A percentile compares a stretch with the other conserved stretches of the same genome.
phyloP scores from a whole-genome alignment of 2,888 invertebrate genomes.

The Sarcophaga rosellei region DNA sequence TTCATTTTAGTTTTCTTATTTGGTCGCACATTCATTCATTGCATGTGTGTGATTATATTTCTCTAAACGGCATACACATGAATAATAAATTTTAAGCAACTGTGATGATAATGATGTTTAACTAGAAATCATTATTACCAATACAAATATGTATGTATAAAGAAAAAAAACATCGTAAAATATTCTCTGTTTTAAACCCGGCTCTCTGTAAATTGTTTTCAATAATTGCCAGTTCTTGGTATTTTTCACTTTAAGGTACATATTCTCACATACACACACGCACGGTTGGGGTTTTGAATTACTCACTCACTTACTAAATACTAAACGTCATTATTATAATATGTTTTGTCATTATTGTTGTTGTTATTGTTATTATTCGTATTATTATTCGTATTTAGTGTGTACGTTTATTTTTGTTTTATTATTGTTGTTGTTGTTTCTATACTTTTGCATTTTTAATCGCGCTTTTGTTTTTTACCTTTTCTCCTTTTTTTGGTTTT shows the following conservation, averaged over 20 bases:
- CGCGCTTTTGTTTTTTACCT: constrained; percentile 31
- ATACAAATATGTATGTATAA: background rate
- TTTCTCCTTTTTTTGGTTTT: constrained; percentile 9
- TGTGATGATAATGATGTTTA: background rate
- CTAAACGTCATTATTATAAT: background rate
- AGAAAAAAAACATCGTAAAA: too few species aligned
- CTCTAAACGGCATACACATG: background rate
- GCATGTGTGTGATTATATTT: background rate
- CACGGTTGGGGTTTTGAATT: constrained; percentile 21
- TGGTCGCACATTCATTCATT: background rate
- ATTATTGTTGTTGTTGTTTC: constrained; percentile 1
- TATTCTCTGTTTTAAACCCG: constrained; percentile 55
- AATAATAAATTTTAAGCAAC: background rate
- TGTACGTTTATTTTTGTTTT: constrained; percentile 25
- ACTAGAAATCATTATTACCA: constrained; percentile 17
- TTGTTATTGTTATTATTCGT: background rate
- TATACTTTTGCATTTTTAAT: constrained; percentile 22
- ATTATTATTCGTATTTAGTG: constrained; percentile 24
- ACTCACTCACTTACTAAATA: background rate
- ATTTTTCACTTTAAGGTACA: constrained; percentile 22
- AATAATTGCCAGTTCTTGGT: constrained; percentile 22
- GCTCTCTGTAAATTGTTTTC: constrained; percentile 58
- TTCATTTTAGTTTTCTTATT: too few species aligned
- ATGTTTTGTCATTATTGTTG: background rate
- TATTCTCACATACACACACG: constrained; percentile 32